A percentile compares a stretch with the other conserved stretches of the same genome.
phyloP scores from a whole-genome alignment of 2,888 invertebrate genomes.

The Nephrotoma flavescens region DNA sequence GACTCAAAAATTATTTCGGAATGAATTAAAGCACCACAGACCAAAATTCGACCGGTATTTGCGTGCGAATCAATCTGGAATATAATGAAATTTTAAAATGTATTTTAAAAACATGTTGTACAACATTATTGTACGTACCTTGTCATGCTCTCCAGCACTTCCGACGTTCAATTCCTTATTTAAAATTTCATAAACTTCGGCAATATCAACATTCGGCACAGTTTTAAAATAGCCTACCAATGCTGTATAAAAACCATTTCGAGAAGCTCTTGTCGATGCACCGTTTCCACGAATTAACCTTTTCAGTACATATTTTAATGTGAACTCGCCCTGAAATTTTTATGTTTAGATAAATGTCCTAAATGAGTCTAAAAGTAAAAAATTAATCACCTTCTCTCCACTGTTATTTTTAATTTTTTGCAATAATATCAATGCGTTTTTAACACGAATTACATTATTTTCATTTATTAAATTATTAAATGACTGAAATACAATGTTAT shows the following conservation, averaged over 20 bases:
- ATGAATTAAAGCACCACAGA: conserved; percentile 52
- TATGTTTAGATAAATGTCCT: background rate
- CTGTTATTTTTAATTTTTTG: conserved; percentile 17
- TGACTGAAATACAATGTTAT: conserved; percentile 18
- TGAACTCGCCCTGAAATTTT: conserved; percentile 30
- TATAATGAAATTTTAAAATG: background rate
- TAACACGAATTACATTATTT: conserved; percentile 16
- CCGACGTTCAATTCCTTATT: conserved; percentile 49
- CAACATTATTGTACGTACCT: conserved; percentile 13
- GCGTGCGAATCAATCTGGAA: conserved; percentile 59
- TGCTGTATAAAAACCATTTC: conserved; percentile 53
- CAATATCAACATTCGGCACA: conserved; percentile 30
- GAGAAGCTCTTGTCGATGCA: conserved; percentile 44
- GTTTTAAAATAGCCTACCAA: conserved; percentile 42
- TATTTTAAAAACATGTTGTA: background rate
- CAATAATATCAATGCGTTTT: conserved; percentile 18
- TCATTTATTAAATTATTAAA: conserved; percentile 21
- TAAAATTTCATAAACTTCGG: conserved; percentile 41
- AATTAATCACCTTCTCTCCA: conserved; percentile 17
- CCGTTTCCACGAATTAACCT: conserved; percentile 58
- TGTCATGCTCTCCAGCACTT: conserved; percentile 29
- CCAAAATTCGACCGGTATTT: conserved; percentile 52
- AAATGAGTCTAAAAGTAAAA: background rate
- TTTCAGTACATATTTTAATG: conserved; percentile 49
- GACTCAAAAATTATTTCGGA: conserved; percentile 41